Conservation (phyloP, 2,797 vertebrate genomes). For the Leptodactylus fallax region DNA sequence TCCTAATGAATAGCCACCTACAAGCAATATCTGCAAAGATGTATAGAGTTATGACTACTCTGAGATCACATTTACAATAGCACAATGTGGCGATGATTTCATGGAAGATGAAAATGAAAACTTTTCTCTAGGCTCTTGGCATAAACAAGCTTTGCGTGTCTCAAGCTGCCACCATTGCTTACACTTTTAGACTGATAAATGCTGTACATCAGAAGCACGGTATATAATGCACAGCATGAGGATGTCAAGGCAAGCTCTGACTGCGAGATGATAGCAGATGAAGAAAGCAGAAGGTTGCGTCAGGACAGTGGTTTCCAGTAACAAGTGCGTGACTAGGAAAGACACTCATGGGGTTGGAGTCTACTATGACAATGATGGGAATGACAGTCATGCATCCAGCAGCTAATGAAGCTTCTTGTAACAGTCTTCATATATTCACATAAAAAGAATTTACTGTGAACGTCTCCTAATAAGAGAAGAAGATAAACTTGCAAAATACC, state of each 20-base stretch:
- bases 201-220: background rate
- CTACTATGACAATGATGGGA: conserved; percentile 54
- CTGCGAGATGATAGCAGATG: conserved; percentile 5
- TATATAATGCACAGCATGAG: background rate
- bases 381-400: conserved; percentile 51
- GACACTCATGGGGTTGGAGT: conserved; percentile 39
- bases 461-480: conserved; percentile 31
- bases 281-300: conserved; percentile 48
- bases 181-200: conserved; percentile 26
- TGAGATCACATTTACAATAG: conserved; percentile 27
- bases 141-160: background rate
- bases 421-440: conserved; percentile 34
- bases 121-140: conserved; percentile 5
- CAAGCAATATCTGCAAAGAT: background rate
- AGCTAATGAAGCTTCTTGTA: conserved; percentile 50
- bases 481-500: conserved; percentile 38
- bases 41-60: background rate
- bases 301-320: conserved; percentile 46
- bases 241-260: background rate
- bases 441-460: conserved; percentile 37
- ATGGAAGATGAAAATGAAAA: background rate
- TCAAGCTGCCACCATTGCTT: conserved; percentile 2
- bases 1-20: conserved; percentile 28
- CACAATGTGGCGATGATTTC: conserved; percentile 1
- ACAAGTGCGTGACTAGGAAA: conserved; percentile 56